phyloP scores from a whole-genome alignment of 1,140 invertebrate genomes.

The Megalonaias nervosa region DNA sequence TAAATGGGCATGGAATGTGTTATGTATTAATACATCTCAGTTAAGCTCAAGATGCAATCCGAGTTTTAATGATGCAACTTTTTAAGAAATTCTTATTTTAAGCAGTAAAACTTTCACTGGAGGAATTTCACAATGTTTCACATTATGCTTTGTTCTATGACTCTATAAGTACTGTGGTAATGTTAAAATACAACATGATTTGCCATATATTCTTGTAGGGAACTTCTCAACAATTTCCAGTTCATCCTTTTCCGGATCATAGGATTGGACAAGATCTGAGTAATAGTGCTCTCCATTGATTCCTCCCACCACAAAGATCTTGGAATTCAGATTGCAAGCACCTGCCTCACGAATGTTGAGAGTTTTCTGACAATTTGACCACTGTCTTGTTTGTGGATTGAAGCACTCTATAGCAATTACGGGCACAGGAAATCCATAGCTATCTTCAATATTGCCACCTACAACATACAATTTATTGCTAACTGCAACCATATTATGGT shows the following conservation, averaged over 20 bases:
- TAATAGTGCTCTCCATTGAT: slow-evolving; percentile 67
- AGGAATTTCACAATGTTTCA: too few species aligned
- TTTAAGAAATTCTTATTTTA: too few species aligned
- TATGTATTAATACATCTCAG: too few species aligned
- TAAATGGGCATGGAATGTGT: too few species aligned
- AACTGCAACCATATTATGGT: slow-evolving; percentile 66
- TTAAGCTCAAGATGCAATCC: too few species aligned
- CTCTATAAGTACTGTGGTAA: slow-evolving; percentile 55
- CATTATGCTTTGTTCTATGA: too few species aligned
- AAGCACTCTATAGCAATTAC: slow-evolving; percentile 64
- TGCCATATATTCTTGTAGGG: slow-evolving; percentile 59
- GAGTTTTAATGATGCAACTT: too few species aligned
- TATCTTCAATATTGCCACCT: slow-evolving; percentile 68
- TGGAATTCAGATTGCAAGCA: slow-evolving; percentile 57
- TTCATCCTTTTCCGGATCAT: slow-evolving; percentile 53
- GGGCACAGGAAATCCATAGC: slow-evolving; percentile 64
- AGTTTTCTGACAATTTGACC: slow-evolving; percentile 59
- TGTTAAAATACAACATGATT: slow-evolving; percentile 64
- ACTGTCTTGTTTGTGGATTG: slow-evolving; percentile 58
- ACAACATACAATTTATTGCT: slow-evolving; percentile 59
- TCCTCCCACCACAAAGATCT: slow-evolving; percentile 67
- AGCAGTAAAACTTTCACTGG: too few species aligned
- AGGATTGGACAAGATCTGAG: slow-evolving; percentile 59
- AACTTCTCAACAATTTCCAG: slow-evolving; percentile 61
- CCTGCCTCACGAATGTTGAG: slow-evolving; percentile 68